Base-by-base conservation (phyloP, 2,797 vertebrate species). In the Hydrocynus forskahlii region DNA sequence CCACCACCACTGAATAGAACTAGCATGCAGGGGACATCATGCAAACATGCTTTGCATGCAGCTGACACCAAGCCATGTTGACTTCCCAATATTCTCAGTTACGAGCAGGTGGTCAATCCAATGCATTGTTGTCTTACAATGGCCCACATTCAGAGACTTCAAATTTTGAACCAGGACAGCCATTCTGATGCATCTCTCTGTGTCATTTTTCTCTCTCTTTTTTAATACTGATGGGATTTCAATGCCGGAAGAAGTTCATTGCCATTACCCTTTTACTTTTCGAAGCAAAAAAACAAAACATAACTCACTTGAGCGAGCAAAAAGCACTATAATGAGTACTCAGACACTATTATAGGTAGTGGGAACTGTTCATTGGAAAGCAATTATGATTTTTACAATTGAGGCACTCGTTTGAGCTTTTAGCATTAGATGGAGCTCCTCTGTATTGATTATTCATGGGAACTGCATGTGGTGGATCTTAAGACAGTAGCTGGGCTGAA, bases 381-480 rank as follows among this genome's bases (percentile, higher is more conserved):
- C 40, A 80, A 67, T 21, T 69, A 57, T 38, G 25, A 57, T 73
- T n/a, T 59, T 40, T 21, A 73, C 19, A 57, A 8, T 21, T 4
- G 52, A 57, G 8, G 45, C 69, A 25, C 69, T 71, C n/a, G 21
- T 23, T 48, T 69, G 40, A 35, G 69, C 48, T 57, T 40, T 38
- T 54, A 72, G 69, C 70, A 73, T 38, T 57, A 73, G 70, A 57
- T 73, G 70, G 50, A 57, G 54, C 59, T 52, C 71, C 71, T 73
- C 19, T 23, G 29, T 57, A 73, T 43, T 59, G 52, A 73, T 21
- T 40, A 10, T 73, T 73, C 25, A 21, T 38, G 35, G 35, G 85
- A 75, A 86, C 74, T 89, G 91, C 62, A 79, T 63, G 92, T 90
- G 89, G 91, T 84, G 71, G 82, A 73, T 45, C 43, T 69, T 14